Conservation (phyloP, 1,140 invertebrate species). For the Aphelenchoides besseyi region DNA sequence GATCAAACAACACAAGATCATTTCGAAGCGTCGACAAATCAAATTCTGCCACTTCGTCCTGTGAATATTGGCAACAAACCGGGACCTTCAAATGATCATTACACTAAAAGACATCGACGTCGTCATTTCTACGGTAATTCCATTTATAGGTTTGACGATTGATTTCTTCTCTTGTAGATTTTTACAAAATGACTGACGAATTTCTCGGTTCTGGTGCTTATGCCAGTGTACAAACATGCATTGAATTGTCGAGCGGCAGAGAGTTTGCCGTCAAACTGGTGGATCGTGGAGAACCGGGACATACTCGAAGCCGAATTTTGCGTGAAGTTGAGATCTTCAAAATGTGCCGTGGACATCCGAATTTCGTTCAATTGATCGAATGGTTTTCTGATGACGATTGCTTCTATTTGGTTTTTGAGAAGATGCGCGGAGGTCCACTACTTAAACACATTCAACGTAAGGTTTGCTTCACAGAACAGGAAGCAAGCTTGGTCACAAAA, state of each 20-base stretch:
- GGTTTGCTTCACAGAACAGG: constrained; percentile 85
- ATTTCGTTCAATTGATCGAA: constrained; percentile 81
- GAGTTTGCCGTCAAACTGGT: constrained; percentile 94
- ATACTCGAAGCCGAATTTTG: constrained; percentile 85
- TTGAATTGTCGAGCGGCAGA: constrained; percentile 80
- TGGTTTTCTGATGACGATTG: constrained; percentile 63
- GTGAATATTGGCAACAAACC: background rate
- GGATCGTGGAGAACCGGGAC: constrained; percentile 87
- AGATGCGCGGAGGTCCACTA: constrained; percentile 81
- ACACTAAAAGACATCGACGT: background rate
- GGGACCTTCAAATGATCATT: background rate
- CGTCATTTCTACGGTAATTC: constrained; percentile 5
- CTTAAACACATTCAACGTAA: constrained; percentile 85
- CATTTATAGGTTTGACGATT: background rate
- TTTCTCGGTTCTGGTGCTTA: constrained; percentile 91
- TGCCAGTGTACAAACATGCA: constrained; percentile 87
- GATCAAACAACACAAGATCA: background rate
- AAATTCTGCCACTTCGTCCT: background rate
- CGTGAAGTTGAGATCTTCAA: constrained; percentile 97
- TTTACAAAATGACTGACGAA: constrained; percentile 90
- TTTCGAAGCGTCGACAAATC: background rate
- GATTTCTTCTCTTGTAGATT: constrained; percentile 69
- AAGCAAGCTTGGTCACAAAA: constrained; percentile 84
- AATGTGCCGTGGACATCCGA: constrained; percentile 89
- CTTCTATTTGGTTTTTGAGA: constrained; percentile 96